Percentiles rank a stretch among this genome's conserved stretches.
Conservation (phyloP, 2,797 vertebrate genomes). For the Diceros bicornis region DNA sequence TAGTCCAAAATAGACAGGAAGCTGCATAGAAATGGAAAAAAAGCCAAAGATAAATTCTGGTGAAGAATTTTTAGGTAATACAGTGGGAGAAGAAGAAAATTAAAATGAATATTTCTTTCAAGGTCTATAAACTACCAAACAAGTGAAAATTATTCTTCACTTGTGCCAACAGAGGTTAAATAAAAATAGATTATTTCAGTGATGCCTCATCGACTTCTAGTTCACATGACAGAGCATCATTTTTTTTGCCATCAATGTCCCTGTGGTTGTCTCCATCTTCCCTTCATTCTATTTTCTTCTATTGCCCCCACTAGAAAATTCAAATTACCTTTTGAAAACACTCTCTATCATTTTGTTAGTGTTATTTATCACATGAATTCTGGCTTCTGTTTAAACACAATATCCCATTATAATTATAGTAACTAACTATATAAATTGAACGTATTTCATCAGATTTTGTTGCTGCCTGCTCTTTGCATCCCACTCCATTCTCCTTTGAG, state of each 20-base stretch:
- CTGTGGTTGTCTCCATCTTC: not conserved
- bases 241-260: not conserved
- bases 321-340: not conserved
- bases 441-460: not conserved
- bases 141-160: slow-evolving; percentile 48
- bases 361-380: not conserved
- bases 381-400: not conserved
- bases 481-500: not conserved
- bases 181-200: slow-evolving; percentile 57
- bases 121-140: slow-evolving; percentile 62
- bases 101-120: slow-evolving; percentile 50
- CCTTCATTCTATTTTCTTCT: slow-evolving; percentile 1
- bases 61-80: slow-evolving; percentile 49
- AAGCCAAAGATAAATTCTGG: slow-evolving; percentile 4
- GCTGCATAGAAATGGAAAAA: not conserved
- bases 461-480: not conserved
- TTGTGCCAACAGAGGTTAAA: slow-evolving; percentile 53
- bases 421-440: not conserved
- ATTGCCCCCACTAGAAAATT: not conserved
- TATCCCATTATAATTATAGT: not conserved
- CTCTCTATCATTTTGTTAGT: not conserved
- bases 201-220: slow-evolving; percentile 10
- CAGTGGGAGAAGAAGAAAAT: not conserved
- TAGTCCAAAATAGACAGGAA: not conserved
- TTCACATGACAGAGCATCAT: not conserved